Evolutionary conservation across 2,113 vertebrate genomes (phyloP).

Genomic region (Nymphicus hollandicus): DNA sequence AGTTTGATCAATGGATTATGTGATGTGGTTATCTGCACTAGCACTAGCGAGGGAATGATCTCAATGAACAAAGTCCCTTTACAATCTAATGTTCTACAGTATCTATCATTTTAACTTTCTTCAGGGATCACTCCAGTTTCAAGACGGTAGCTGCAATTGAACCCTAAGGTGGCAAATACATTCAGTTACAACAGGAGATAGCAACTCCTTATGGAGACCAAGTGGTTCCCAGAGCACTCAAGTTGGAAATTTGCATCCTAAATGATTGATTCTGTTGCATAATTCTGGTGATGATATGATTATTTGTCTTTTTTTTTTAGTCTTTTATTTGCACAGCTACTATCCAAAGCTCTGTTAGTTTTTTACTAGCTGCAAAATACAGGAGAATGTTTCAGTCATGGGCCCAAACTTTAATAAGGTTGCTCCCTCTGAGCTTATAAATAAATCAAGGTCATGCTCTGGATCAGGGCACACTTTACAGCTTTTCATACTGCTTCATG

Average conservation of each 20-base stretch:
- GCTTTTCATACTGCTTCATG: background rate
- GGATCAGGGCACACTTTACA: background rate
- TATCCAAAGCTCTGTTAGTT: background rate
- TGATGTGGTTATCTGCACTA: background rate
- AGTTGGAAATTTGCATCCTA: background rate
- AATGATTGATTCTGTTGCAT: background rate
- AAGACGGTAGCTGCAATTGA: constrained; percentile 18
- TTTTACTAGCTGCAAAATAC: background rate
- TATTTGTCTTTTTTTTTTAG: background rate
- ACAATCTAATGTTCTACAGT: background rate
- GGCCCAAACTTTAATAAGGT: background rate
- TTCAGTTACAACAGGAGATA: background rate
- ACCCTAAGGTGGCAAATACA: background rate
- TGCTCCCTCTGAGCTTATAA: background rate
- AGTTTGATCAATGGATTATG: constrained; percentile 15
- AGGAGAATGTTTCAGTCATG: background rate
- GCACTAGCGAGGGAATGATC: background rate
- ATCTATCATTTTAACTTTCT: constrained; percentile 23
- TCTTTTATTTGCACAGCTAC: background rate
- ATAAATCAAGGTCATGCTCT: background rate
- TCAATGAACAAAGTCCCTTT: constrained; percentile 38
- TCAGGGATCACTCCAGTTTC: constrained; percentile 21
- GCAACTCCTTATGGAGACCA: background rate
- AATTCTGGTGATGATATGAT: background rate
- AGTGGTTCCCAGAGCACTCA: background rate